These are phyloP conservation scores for Phacellophora camtschatica DNA, from an alignment of 30 jellyfish, hydroid and myxozoan genomes.

Conservation along the genomic window DNA sequence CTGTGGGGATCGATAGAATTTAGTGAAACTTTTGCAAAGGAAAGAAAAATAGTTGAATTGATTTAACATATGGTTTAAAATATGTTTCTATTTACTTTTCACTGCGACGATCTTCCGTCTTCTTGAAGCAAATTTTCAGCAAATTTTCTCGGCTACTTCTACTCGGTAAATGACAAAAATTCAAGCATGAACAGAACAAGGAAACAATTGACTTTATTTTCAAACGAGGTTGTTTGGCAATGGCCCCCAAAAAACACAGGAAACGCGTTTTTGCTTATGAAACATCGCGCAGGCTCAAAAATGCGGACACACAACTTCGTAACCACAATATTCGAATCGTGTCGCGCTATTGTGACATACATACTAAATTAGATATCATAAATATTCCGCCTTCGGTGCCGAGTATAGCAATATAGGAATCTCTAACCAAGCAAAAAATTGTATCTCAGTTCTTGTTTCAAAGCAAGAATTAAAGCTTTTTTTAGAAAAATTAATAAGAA, in stretches of 20 bases:
- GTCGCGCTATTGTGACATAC: too few relatives aligned
- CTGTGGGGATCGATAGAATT: not conserved
- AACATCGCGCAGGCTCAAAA: too few relatives aligned
- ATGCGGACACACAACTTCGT: too few relatives aligned
- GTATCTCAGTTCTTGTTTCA: too few relatives aligned
- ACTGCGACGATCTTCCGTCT: not conserved
- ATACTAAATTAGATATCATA: too few relatives aligned
- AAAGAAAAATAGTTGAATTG: constrained; percentile 2
- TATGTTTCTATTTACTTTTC: not conserved
- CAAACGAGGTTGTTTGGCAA: not conserved
- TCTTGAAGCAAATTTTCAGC: not conserved
- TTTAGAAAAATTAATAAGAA: too few relatives aligned
- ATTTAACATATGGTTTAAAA: not conserved
- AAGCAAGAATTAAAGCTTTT: too few relatives aligned
- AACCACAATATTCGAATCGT: too few relatives aligned
- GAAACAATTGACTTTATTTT: not conserved
- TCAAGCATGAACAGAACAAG: not conserved
- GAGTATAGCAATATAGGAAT: too few relatives aligned
- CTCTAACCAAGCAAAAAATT: too few relatives aligned
- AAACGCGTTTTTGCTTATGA: not conserved
- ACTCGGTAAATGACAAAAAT: not conserved
- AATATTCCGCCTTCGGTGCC: too few relatives aligned
- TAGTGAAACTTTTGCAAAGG: not conserved
- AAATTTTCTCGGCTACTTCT: not conserved
- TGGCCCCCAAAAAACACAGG: not conserved